Evolutionary conservation across 2,888 invertebrate species (phyloP), one percentile per base, ranked within the genome.

Genomic region (Pristionchus japonicus): DNA sequence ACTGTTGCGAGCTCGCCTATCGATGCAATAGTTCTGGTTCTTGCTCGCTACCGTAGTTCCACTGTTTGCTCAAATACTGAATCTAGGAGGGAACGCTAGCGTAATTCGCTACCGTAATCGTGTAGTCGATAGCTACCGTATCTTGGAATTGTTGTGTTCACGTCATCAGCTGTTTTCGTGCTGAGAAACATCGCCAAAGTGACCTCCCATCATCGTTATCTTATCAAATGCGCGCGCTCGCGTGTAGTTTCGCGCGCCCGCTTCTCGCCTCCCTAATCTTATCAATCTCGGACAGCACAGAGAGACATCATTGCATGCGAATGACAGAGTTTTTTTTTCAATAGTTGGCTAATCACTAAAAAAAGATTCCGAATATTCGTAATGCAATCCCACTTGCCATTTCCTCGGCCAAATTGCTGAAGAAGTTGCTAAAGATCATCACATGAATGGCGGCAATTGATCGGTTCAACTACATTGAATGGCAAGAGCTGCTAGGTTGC

Each of bases 1-100:
- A 47, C 80, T 80, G 47, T 80, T 70, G 70, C 67, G 34, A 67
- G 67, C 27, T n/a, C n/a, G n/a, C n/a, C n/a, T n/a, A n/a, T n/a
- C n/a, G n/a, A n/a, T n/a, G n/a, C n/a, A n/a, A n/a, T n/a, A n/a
- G n/a, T n/a, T 43, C 43, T 6, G 43, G 43, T 70, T 17, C 3
- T 20, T 23, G 57, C 23, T 57, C 57, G 64, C 64, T 34, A 67
- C 64, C 34, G 64, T 67, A 67, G 11, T 67, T 13, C 7, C 64
- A 6, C 4, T 52, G 27, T 64, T 64, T 64, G 61, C 27, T n/a
- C n/a, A n/a, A n/a, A n/a, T 64, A 6, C 17, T 20, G 49, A 49
- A 49, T 49, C 7, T 7, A 1, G 49, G 1, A 49, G 1, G 6
- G 52, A 52, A 52, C 20, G 1, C 52, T 43, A 43, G 43, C 11